These are phyloP conservation scores for Eupithecia tripunctaria DNA, from an alignment of 2,888 invertebrate genomes.

Conservation along the genomic window DNA sequence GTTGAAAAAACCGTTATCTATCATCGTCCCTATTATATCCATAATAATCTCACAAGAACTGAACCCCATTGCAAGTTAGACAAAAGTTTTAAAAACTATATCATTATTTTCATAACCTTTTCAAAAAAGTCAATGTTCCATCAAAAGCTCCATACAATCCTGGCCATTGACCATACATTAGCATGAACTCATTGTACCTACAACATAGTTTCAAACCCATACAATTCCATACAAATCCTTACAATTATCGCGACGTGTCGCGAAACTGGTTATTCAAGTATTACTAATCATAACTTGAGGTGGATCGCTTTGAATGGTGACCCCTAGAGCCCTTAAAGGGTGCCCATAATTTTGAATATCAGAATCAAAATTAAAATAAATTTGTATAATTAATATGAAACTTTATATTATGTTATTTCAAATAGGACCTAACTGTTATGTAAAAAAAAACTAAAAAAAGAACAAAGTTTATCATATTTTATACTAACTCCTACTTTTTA, in stretches of 20 bases:
- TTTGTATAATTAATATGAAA: background rate
- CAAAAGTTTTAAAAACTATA: background rate
- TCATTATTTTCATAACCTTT: constrained; percentile 33
- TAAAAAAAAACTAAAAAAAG: no score
- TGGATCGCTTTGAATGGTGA: constrained; percentile 40
- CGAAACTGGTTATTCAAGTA: constrained; percentile 45
- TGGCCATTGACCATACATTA: constrained; percentile 38
- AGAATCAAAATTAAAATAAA: background rate
- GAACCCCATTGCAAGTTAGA: background rate
- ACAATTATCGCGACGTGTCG: constrained; percentile 44
- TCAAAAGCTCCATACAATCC: constrained; percentile 37
- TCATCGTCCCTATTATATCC: background rate
- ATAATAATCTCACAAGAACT: constrained; percentile 2
- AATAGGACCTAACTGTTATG: no score
- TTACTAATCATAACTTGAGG: constrained; percentile 40
- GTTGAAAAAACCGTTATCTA: background rate
- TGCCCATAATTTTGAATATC: constrained; percentile 20
- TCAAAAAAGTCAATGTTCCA: constrained; percentile 40
- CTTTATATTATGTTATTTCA: background rate
- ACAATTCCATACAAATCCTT: constrained; percentile 38
- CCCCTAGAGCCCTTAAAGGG: constrained; percentile 28
- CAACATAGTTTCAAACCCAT: constrained; percentile 29
- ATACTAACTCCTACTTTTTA: background rate
- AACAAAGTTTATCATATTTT: background rate
- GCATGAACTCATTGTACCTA: constrained; percentile 40